Evolutionary conservation across 1,140 invertebrate genomes (phyloP).

Genomic region (Macrocentrus cingulum): DNA sequence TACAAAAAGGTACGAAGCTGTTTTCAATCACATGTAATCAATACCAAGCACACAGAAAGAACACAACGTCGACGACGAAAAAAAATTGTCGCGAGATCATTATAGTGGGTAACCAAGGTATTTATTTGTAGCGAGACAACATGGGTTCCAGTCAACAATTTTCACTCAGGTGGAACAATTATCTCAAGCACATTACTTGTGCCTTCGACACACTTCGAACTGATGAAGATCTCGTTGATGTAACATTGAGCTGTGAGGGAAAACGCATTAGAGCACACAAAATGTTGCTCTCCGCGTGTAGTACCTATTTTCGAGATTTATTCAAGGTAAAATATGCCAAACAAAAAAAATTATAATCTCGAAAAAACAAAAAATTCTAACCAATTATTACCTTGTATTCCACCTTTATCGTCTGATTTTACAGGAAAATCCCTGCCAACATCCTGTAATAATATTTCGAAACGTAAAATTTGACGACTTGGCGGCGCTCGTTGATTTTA

Average conservation of each 20-base stretch:
- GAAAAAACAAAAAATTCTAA: no score
- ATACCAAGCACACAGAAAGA: neutral
- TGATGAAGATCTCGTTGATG: constrained; percentile 82
- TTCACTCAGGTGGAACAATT: constrained; percentile 77
- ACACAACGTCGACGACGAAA: neutral
- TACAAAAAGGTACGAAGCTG: constrained; percentile 13
- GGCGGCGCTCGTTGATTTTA: constrained; percentile 79
- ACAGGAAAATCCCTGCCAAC: constrained; percentile 78
- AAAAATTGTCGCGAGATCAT: neutral
- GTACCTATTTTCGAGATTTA: constrained; percentile 80
- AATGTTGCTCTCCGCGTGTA: constrained; percentile 82
- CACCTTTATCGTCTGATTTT: constrained; percentile 29
- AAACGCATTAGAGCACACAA: constrained; percentile 80
- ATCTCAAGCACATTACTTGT: constrained; percentile 71
- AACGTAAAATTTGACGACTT: constrained; percentile 82
- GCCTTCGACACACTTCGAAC: constrained; percentile 76
- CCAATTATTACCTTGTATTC: no score
- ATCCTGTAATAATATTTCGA: constrained; percentile 83
- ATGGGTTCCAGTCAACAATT: constrained; percentile 69
- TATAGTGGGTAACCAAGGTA: constrained; percentile 10
- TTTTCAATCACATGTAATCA: constrained; percentile 16
- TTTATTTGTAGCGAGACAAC: constrained; percentile 37
- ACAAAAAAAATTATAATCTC: no score
- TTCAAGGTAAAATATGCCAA: constrained; percentile 62
- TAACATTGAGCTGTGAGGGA: constrained; percentile 82